Percentiles rank a stretch among this genome's conserved stretches.
Conservation (phyloP, 1,140 invertebrate genomes). For the Bacillus rossius region DNA sequence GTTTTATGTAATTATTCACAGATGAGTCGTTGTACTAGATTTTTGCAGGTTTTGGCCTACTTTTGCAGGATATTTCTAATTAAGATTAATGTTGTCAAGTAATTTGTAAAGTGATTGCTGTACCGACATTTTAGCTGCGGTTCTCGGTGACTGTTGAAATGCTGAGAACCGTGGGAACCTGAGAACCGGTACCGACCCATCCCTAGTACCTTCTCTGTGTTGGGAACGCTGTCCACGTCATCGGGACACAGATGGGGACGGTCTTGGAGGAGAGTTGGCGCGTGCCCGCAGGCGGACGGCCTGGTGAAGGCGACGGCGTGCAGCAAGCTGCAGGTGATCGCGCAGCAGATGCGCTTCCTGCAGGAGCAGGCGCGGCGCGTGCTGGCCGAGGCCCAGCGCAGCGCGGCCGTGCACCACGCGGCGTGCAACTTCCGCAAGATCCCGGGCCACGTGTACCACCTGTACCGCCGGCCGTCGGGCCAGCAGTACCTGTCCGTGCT, state of each 20-base stretch:
- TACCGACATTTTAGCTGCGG: too few relatives aligned
- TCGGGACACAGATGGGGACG: neutral
- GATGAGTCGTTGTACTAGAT: too few relatives aligned
- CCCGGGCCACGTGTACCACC: conserved; percentile 62
- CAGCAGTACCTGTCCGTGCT: conserved; percentile 66
- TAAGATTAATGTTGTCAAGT: too few relatives aligned
- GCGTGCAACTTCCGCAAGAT: conserved; percentile 69
- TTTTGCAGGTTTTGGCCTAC: too few relatives aligned
- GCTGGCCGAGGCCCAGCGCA: conserved; percentile 54
- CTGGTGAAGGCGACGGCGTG: conserved; percentile 52
- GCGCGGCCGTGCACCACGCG: conserved; percentile 53
- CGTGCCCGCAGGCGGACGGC: conserved; percentile 48
- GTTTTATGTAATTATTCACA: too few relatives aligned
- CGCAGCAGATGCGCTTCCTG: conserved; percentile 59
- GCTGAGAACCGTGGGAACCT: too few relatives aligned
- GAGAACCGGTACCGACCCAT: too few relatives aligned
- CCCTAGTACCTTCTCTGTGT: neutral
- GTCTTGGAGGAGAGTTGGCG: too few relatives aligned
- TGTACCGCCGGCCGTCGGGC: conserved; percentile 59
- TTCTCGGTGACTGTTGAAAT: too few relatives aligned
- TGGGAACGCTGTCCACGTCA: neutral
- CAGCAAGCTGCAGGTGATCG: conserved; percentile 60
- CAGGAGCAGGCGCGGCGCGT: conserved; percentile 58
- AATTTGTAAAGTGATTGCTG: too few relatives aligned
- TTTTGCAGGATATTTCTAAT: too few relatives aligned